A percentile compares a stretch with the other conserved stretches of the same genome.
Evolutionary conservation across 1,140 invertebrate genomes (phyloP).

Genomic region (Sitobion miscanthi): DNA sequence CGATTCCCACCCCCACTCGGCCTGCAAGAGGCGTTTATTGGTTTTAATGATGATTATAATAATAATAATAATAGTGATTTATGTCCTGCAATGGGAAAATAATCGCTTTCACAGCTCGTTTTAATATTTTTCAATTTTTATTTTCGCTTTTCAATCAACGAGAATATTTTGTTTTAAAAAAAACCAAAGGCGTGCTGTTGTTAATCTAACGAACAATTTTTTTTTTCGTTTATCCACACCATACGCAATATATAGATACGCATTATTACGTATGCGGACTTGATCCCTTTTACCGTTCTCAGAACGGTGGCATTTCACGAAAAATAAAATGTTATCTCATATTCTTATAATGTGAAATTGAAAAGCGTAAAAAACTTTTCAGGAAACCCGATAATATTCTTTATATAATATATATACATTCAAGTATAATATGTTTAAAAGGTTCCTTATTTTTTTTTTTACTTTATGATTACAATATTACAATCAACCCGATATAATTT

Average conservation of each 20-base stretch:
- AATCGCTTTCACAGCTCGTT: background rate
- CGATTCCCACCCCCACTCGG: too few species aligned
- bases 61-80: background rate
- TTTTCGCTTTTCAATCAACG: background rate
- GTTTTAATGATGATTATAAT: background rate
- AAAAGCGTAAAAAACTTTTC: background rate
- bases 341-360: background rate
- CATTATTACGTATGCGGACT: background rate
- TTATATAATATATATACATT: background rate
- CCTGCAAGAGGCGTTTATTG: background rate
- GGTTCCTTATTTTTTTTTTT: background rate
- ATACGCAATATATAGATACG: background rate
- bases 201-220: background rate
- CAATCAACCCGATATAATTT: background rate
- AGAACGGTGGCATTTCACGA: background rate
- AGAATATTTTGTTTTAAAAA: background rate
- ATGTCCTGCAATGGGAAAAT: background rate
- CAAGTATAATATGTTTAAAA: background rate
- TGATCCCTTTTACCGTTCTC: background rate
- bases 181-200: background rate
- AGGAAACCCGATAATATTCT: background rate
- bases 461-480: background rate
- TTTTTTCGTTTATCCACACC: background rate
- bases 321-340: background rate
- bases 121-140: background rate